Evolutionary conservation across 2,113 vertebrate species (phyloP).

Genomic region (Lepus europaeus): DNA sequence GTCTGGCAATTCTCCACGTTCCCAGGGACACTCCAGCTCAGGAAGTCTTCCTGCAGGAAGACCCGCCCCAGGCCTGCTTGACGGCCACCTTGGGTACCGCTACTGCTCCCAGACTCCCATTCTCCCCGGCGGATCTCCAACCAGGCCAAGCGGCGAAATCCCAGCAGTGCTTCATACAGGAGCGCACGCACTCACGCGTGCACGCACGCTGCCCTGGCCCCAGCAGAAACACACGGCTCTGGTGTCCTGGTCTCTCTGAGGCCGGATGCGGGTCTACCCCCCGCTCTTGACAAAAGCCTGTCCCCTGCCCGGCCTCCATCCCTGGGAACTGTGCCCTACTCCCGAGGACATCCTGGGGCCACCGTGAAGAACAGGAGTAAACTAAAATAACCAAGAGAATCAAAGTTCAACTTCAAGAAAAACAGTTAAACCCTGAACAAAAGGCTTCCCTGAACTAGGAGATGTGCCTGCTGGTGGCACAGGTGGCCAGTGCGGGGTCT

Average conservation of each 20-base stretch:
- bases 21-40: background rate
- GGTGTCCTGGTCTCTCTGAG: background rate
- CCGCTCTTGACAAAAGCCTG: background rate
- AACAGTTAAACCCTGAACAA: background rate
- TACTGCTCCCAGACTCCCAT: background rate
- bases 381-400: background rate
- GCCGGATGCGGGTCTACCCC: background rate
- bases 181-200: too few species aligned
- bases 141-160: background rate
- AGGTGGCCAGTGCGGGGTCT: background rate
- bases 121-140: background rate
- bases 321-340: rapidly evolving
- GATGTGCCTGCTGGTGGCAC: background rate
- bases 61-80: background rate
- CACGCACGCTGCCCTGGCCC: background rate
- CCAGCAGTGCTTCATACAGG: rapidly evolving
- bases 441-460: background rate
- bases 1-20: background rate
- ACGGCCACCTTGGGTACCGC: background rate
- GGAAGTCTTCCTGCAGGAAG: background rate
- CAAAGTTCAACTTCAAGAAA: background rate
- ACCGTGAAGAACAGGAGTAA: background rate
- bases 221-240: background rate
- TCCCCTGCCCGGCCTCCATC: too few species aligned
- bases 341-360: background rate